Percentiles rank a stretch among this genome's conserved stretches.
phyloP scores from a whole-genome alignment of 2,113 vertebrate genomes.

The Lophotis ruficrista region DNA sequence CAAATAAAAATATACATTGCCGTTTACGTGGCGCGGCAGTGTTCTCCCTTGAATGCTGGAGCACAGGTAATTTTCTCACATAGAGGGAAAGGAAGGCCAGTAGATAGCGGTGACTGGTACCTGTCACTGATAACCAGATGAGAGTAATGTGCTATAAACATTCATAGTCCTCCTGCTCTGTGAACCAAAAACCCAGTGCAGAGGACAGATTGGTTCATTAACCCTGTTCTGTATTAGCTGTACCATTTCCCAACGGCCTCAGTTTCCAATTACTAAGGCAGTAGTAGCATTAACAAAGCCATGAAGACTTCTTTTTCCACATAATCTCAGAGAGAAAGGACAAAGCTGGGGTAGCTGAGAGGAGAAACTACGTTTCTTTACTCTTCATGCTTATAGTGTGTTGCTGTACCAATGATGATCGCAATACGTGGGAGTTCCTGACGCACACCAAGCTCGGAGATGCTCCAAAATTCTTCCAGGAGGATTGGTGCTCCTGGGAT shows the following conservation, averaged over 20 bases:
- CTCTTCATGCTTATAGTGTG: neutral
- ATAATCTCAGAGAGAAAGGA: conserved; percentile 13
- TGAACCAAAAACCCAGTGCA: neutral
- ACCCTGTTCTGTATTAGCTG: neutral
- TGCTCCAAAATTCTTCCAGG: neutral
- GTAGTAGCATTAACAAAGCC: conserved; percentile 9
- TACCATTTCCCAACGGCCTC: neutral
- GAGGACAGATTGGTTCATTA: conserved; percentile 28
- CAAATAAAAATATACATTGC: neutral
- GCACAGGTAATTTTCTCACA: neutral
- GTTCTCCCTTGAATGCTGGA: neutral
- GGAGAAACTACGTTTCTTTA: neutral
- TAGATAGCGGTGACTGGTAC: neutral
- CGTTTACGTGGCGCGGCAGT: neutral
- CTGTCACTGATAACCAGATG: neutral
- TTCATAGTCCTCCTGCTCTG: neutral
- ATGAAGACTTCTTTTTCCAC: neutral
- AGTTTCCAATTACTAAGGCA: conserved; percentile 9
- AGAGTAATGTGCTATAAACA: neutral
- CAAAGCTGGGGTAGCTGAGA: neutral
- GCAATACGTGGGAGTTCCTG: neutral
- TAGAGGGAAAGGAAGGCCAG: neutral
- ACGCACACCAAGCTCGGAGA: rapidly evolving
- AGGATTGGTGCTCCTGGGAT: neutral
- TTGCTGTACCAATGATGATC: too few species aligned